These are phyloP conservation scores for Lindbergichthys nudifrons DNA, from an alignment of 2,797 vertebrate genomes.

Conservation along the genomic window DNA sequence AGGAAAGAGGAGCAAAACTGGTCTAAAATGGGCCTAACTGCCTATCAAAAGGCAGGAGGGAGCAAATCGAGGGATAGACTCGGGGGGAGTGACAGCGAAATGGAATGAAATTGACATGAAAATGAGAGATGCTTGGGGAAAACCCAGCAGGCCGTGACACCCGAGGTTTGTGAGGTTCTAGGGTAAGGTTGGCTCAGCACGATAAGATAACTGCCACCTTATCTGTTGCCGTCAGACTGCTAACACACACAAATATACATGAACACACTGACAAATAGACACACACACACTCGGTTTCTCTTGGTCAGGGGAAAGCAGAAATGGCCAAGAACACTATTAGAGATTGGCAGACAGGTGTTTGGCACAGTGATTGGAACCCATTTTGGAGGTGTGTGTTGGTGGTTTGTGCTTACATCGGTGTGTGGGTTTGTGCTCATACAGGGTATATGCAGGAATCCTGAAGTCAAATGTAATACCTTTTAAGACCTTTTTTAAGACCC, in stretches of 20 bases:
- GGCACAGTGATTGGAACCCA: slow-evolving; percentile 50
- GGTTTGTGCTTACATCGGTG: slow-evolving; percentile 1
- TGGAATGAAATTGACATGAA: slow-evolving; percentile 71
- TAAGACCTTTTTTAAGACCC: no score
- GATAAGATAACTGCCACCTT: slow-evolving; percentile 79
- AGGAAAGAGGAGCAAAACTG: slow-evolving; percentile 39
- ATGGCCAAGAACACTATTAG: slow-evolving; percentile 37
- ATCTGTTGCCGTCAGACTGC: slow-evolving; percentile 74
- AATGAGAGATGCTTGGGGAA: slow-evolving; percentile 61
- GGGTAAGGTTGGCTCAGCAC: slow-evolving; percentile 67
- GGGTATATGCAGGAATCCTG: no score
- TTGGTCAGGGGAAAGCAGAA: slow-evolving; percentile 47
- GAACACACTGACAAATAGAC: slow-evolving; percentile 44
- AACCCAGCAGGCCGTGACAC: slow-evolving; percentile 61
- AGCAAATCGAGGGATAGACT: slow-evolving; percentile 31
- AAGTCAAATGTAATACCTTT: no score
- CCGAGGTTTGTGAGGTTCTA: slow-evolving; percentile 68
- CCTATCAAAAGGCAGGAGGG: slow-evolving; percentile 41
- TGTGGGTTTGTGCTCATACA: background rate
- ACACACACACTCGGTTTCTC: slow-evolving; percentile 31
- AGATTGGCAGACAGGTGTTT: slow-evolving; percentile 69
- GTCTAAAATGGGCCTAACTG: slow-evolving; percentile 54
- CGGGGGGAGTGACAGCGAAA: slow-evolving; percentile 35
- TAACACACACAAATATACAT: slow-evolving; percentile 38
- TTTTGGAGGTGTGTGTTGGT: slow-evolving; percentile 26